Evolutionary conservation across 1,140 invertebrate species (phyloP), one percentile per base, ranked within the genome.

Genomic region (Lordiphosa stackelbergi): DNA sequence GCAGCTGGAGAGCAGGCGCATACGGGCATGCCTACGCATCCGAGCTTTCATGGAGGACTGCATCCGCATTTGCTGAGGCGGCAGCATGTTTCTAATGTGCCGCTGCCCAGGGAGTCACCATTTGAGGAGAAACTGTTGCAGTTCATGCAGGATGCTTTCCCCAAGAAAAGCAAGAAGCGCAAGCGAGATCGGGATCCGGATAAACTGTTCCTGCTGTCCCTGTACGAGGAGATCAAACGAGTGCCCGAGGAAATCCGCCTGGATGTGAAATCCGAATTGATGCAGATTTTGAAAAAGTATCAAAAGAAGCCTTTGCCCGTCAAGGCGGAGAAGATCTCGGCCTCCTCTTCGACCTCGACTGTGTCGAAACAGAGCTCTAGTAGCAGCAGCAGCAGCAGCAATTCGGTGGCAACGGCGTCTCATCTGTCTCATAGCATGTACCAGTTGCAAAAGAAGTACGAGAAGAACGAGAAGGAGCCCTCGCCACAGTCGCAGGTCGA

Each of bases 71-170:
- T 86, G 45, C 40, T 86, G 36, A 63, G 85, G 10, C 81, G 85
- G 0, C 85, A 85, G 36, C 73, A 79, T 8, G 65, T 53, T 10
- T 58, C 11, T n/a, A 49, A 53, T 34, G 42, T 59, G 2, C 37
- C 85, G 0, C 36, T 70, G 12, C 65, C 77, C 11, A 54, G 81
- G 1, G 85, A 87, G 36, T 58, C 85, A 3, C 77, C 74, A 1
- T 87, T 87, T 35, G 85, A 87, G 51, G 85, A 87, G 31, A 87
- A 87, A 46, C 62, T 87, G 13, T 41, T 87, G 41, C 85, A 87
- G 52, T 85, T 87, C 16, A 87, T 87, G 85, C 85, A 86, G 45
- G 85, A 87, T 52, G 85, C 85, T 10, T 87, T 87, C 58, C 85
- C 85, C n/a, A 87, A 87, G 12, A 86, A 77, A 19, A 85, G 73